Evolutionary conservation across 2,113 vertebrate genomes (phyloP), one percentile per base, ranked within the genome.

Genomic region (Rynchops niger): DNA sequence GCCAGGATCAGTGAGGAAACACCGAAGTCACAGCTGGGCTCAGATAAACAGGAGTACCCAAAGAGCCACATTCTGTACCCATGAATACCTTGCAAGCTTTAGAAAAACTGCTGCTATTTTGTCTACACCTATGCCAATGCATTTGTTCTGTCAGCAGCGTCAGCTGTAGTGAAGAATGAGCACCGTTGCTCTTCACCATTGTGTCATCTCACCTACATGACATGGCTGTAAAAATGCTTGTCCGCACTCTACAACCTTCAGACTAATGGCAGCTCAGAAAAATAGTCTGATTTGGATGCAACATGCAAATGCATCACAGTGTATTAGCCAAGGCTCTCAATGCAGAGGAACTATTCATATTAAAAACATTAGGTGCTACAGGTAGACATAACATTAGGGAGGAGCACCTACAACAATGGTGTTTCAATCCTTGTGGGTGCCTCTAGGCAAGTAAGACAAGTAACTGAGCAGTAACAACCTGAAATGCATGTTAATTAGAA

Each of bases 111-210:
- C 29, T 74, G 13, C 32, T 63, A 58, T 15, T 27, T 90, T 45
- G 45, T 59, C 34, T 27, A 25, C 29, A 47, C 22, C 42, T 62
- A 40, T 0, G 1, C 17, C 2, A 0, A 6, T 76, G 62, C 34
- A 21, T 43, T 43, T 72, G 42, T 62, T 62, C 59, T 62, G 36
- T 12, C 26, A 45, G 36, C 34, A 40, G 27, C 29, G 42, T 56
- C 52, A 81, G 80, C n/a, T 71, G 45, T n/a, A 53, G 26, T 29
- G 58, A 74, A 49, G 71, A 50, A 56, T 12, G 8, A 73, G 12
- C 59, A 55, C 65, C 0, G 2, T 15, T 66, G 16, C 25, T 50
- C 30, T 76, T 80, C 40, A 36, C 17, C 47, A 29, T 32, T 9
- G 17, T 53, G 78, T 49, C 56, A 55, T 40, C 91, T 76, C 62